Evolutionary conservation across 1,140 invertebrate genomes (phyloP).

Genomic region (Carposina sasakii): DNA sequence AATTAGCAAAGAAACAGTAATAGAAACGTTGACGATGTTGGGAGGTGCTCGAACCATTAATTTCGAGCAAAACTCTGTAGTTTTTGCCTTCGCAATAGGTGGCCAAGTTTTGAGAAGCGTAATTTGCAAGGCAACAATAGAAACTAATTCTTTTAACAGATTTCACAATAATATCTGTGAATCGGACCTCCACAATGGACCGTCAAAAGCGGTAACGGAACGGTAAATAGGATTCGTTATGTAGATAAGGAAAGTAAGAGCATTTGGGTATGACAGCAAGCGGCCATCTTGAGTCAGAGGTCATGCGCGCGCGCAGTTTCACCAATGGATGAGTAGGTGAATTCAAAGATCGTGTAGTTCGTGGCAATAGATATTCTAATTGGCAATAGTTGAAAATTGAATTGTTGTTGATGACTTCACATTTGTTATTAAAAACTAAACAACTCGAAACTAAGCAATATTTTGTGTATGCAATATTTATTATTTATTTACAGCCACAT

Average conservation of each 20-base stretch:
- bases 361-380: no score
- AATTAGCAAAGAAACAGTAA: slow-evolving; percentile 9
- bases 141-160: slow-evolving; percentile 25
- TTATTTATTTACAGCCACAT: no score
- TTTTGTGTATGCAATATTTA: no score
- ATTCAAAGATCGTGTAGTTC: no score
- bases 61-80: no score
- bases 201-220: slow-evolving; percentile 14
- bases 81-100: no score
- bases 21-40: slow-evolving; percentile 1
- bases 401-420: no score
- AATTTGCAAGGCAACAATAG: slow-evolving; percentile 14
- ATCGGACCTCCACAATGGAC: slow-evolving; percentile 21
- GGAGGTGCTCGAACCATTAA: no score
- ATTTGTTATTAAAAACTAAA: no score
- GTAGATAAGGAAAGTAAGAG: slow-evolving; percentile 43
- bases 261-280: slow-evolving; percentile 43
- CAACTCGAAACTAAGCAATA: no score
- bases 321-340: slow-evolving; percentile 40
- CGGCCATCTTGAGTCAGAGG: slow-evolving; percentile 60
- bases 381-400: no score
- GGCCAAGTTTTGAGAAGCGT: no score
- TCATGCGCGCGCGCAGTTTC: slow-evolving; percentile 47
- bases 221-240: slow-evolving; percentile 33
- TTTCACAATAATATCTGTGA: slow-evolving; percentile 29